These are phyloP conservation scores for Drosophila parabipectinata DNA, from an alignment of 1,140 invertebrate genomes.

Conservation along the genomic window DNA sequence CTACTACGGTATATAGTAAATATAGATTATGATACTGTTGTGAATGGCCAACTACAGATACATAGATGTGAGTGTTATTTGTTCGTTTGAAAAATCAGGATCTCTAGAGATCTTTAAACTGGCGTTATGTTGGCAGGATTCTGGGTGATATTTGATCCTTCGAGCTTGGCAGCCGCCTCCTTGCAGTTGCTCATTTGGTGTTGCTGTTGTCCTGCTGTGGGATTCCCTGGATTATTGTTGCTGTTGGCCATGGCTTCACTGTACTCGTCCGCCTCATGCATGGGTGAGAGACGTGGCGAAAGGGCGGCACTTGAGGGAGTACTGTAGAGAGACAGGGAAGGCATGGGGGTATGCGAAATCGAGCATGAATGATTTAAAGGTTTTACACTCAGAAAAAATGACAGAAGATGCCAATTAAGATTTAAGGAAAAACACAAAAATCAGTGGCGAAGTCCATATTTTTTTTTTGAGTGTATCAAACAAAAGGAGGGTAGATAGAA, in stretches of 20 bases:
- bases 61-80: constrained; percentile 23
- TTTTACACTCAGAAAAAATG: not conserved
- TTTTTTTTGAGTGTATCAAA: not conserved
- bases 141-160: constrained; percentile 42
- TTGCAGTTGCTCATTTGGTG: constrained; percentile 56
- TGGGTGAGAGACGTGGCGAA: constrained; percentile 76
- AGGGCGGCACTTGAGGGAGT: constrained; percentile 62
- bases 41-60: constrained; percentile 47
- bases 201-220: constrained; percentile 2
- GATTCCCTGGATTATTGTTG: not conserved
- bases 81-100: not conserved
- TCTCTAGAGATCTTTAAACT: constrained; percentile 42
- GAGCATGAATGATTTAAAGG: constrained; percentile 46
- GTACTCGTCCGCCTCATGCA: constrained; percentile 78
- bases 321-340: constrained; percentile 40
- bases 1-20: constrained; percentile 52
- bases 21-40: constrained; percentile 44
- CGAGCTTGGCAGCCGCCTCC: constrained; percentile 62
- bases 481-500: not conserved
- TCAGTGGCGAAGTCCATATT: not conserved
- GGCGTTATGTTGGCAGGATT: constrained; percentile 64
- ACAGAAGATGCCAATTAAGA: not conserved
- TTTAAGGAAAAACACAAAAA: not conserved
- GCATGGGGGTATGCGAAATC: constrained; percentile 37
- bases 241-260: constrained; percentile 49